Percentiles rank a stretch among this genome's conserved stretches.
Evolutionary conservation across 2,113 vertebrate genomes (phyloP).

Genomic region (Danionella cerebrum): DNA sequence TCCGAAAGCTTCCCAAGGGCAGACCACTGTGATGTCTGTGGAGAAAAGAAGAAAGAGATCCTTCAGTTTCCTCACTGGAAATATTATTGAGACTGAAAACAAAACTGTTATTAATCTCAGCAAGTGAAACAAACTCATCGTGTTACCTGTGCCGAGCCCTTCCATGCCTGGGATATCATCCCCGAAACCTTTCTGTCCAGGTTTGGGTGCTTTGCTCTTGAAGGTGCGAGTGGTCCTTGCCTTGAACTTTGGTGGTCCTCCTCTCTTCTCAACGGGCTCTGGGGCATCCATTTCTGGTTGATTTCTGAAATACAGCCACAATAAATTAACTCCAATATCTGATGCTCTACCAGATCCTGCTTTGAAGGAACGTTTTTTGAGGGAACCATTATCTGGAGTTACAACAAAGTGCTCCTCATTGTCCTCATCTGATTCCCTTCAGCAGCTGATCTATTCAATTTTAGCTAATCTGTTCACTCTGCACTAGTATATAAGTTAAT

Average conservation of each 20-base stretch:
- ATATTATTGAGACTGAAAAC: background rate
- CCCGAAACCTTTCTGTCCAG: constrained; percentile 67
- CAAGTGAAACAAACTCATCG: background rate
- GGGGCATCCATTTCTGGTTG: constrained; percentile 1
- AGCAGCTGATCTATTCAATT: background rate
- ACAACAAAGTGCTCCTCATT: too few relatives aligned
- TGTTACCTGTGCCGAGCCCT: constrained; percentile 79
- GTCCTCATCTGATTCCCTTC: background rate
- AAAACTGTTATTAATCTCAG: too few relatives aligned
- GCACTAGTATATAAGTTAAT: background rate
- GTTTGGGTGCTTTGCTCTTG: constrained; percentile 47
- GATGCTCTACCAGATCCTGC: too few relatives aligned
- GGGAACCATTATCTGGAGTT: too few relatives aligned
- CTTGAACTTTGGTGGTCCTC: constrained; percentile 59
- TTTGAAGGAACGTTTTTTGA: too few relatives aligned
- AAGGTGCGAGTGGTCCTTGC: constrained; percentile 56
- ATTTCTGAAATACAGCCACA: background rate
- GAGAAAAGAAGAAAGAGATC: background rate
- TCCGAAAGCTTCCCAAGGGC: constrained; percentile 91
- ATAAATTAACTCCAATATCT: too few relatives aligned
- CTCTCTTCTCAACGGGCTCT: constrained; percentile 47
- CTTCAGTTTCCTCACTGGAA: background rate
- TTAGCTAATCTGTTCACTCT: background rate
- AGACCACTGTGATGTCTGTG: constrained; percentile 85
- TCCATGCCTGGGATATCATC: constrained; percentile 96